A percentile compares a stretch with the other conserved stretches of the same genome.
These are phyloP conservation scores for Menidia beryllina DNA, from an alignment of 2,113 vertebrate species.

Conservation along the genomic window DNA sequence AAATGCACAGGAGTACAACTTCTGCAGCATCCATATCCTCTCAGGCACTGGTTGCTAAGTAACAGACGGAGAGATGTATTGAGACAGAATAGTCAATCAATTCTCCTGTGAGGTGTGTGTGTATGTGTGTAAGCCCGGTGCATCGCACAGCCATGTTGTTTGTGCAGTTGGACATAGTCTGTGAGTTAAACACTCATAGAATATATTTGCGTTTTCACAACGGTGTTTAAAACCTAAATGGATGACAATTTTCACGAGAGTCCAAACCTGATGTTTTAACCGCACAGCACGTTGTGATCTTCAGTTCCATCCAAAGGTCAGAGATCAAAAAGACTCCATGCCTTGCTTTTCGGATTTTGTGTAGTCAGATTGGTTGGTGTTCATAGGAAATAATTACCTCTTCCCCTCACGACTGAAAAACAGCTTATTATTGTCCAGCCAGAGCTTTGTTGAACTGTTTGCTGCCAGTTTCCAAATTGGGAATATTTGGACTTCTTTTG, in stretches of 20 bases:
- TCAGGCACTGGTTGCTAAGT: slow-evolving; percentile 82
- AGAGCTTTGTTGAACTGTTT: slow-evolving; percentile 7
- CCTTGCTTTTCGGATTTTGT: slow-evolving; percentile 50
- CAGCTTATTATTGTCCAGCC: neutral
- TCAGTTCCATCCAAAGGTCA: slow-evolving; percentile 48
- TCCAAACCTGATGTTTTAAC: slow-evolving; percentile 8
- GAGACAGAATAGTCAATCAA: slow-evolving; percentile 84
- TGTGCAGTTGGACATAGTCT: slow-evolving; percentile 21
- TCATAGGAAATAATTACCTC: slow-evolving; percentile 57
- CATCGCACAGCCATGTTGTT: slow-evolving; percentile 46
- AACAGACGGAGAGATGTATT: slow-evolving; percentile 85
- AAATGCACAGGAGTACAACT: slow-evolving; percentile 74
- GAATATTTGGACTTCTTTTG: slow-evolving; percentile 37
- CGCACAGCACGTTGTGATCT: slow-evolving; percentile 22
- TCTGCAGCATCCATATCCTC: slow-evolving; percentile 74
- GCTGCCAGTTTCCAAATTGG: slow-evolving; percentile 35
- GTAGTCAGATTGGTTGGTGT: slow-evolving; percentile 40
- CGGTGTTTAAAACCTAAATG: slow-evolving; percentile 7
- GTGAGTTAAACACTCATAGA: slow-evolving; percentile 1
- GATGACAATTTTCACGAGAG: neutral
- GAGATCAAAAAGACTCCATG: slow-evolving; percentile 33
- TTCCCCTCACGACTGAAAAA: slow-evolving; percentile 46
- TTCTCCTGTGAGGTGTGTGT: slow-evolving; percentile 68
- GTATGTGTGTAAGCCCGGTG: slow-evolving; percentile 31
- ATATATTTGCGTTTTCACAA: neutral